Evolutionary conservation across 2,113 vertebrate genomes (phyloP).

Genomic region (Neomonachus schauinslandi): DNA sequence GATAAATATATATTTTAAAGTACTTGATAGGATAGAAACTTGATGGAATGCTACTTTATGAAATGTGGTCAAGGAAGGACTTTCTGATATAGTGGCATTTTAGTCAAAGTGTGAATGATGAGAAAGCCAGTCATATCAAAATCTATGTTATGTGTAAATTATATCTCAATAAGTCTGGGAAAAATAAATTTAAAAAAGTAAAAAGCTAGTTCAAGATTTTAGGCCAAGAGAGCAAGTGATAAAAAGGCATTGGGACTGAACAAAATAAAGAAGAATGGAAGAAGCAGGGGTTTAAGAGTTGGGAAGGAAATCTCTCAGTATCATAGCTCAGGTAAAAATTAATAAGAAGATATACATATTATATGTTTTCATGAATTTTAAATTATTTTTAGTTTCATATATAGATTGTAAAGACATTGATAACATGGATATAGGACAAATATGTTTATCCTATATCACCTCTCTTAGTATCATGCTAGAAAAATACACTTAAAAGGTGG

Average conservation of each 20-base stretch:
- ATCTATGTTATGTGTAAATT: background rate
- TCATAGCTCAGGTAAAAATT: background rate
- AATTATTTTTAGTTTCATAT: background rate
- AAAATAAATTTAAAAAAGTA: background rate
- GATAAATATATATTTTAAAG: background rate
- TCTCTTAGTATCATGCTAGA: background rate
- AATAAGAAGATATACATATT: background rate
- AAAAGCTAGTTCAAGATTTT: background rate
- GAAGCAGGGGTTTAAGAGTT: background rate
- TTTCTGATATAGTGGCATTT: background rate
- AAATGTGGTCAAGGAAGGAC: background rate
- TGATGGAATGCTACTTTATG: background rate
- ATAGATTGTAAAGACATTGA: background rate
- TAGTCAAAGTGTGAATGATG: background rate
- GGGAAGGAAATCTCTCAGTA: background rate
- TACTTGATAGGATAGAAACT: background rate
- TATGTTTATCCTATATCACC: background rate
- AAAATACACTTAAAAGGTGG: background rate
- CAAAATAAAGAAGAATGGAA: background rate
- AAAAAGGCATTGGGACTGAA: background rate
- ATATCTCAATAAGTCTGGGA: background rate
- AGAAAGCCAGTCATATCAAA: background rate
- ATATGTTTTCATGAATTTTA: background rate
- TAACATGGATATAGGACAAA: background rate
- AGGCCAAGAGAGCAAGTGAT: background rate